These are phyloP conservation scores for Cosmorhoe ocellata DNA, from an alignment of 2,888 invertebrate species.

Conservation along the genomic window DNA sequence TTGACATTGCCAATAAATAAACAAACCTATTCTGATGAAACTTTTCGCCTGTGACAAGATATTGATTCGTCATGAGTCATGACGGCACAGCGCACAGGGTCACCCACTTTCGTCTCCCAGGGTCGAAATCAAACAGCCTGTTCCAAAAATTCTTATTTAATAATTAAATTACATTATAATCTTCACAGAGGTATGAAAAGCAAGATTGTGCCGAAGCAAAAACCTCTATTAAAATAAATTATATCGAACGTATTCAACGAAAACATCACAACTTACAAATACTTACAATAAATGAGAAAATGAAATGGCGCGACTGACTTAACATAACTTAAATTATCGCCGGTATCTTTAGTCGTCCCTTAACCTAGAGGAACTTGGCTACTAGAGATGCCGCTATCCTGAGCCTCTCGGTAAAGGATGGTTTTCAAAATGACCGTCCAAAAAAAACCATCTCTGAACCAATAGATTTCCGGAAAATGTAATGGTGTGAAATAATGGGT, in stretches of 20 bases:
- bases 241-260: slow-evolving; percentile 23
- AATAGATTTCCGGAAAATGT: background rate
- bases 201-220: slow-evolving; percentile 36
- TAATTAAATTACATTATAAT: slow-evolving; percentile 31
- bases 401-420: background rate
- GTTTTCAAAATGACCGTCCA: background rate
- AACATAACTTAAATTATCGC: slow-evolving; percentile 35
- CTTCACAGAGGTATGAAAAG: slow-evolving; percentile 34
- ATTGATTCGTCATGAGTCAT: slow-evolving; percentile 35
- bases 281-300: slow-evolving; percentile 51
- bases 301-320: slow-evolving; percentile 80
- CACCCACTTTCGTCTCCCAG: slow-evolving; percentile 31
- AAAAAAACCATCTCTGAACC: background rate
- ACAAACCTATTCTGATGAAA: slow-evolving; percentile 27
- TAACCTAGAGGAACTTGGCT: no score
- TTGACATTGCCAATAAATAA: slow-evolving; percentile 12
- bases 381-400: no score
- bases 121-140: slow-evolving; percentile 28
- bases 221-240: slow-evolving; percentile 26
- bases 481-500: slow-evolving; percentile 3
- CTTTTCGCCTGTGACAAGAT: slow-evolving; percentile 18
- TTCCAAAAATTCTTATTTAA: slow-evolving; percentile 32
- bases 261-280: slow-evolving; percentile 47
- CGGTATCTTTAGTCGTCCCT: no score
- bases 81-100: slow-evolving; percentile 19